phyloP scores from a whole-genome alignment of 2,888 invertebrate genomes.

The Tricholauxania praeusta region DNA sequence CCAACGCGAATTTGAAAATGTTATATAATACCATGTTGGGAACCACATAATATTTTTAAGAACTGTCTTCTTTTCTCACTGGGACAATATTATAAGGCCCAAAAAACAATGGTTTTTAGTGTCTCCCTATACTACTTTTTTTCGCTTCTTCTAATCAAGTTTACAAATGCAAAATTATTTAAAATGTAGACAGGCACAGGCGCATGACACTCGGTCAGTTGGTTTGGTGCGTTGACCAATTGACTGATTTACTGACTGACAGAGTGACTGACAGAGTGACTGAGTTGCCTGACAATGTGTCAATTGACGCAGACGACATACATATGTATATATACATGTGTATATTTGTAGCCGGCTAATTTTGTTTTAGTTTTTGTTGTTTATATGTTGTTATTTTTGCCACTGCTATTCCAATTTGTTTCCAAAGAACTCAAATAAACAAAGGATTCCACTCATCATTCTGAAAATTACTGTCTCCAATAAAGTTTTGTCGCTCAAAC shows the following conservation, averaged over 20 bases:
- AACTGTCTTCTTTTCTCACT: no score
- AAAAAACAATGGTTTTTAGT: no score
- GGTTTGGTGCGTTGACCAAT: not conserved
- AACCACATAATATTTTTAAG: no score
- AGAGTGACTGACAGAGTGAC: slow-evolving; percentile 24
- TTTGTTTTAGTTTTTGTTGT: slow-evolving; percentile 22
- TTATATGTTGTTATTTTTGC: slow-evolving; percentile 1
- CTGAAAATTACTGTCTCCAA: slow-evolving; percentile 1
- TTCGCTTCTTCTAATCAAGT: no score
- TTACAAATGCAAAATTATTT: no score
- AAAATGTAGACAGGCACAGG: no score
- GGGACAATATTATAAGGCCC: no score
- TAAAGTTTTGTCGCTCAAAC: not conserved
- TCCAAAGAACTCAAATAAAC: slow-evolving; percentile 41
- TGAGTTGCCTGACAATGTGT: slow-evolving; percentile 35
- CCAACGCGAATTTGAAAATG: fast-evolving
- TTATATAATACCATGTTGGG: no score
- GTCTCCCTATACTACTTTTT: no score
- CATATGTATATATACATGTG: not conserved
- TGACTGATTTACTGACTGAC: slow-evolving; percentile 21
- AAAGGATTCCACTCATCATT: slow-evolving; percentile 48
- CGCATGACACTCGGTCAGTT: not conserved
- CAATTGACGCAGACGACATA: slow-evolving; percentile 22
- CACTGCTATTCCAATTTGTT: slow-evolving; percentile 23
- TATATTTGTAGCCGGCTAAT: not conserved